phyloP scores from a whole-genome alignment of 2,888 invertebrate species.

The Cacoxenus indagator region DNA sequence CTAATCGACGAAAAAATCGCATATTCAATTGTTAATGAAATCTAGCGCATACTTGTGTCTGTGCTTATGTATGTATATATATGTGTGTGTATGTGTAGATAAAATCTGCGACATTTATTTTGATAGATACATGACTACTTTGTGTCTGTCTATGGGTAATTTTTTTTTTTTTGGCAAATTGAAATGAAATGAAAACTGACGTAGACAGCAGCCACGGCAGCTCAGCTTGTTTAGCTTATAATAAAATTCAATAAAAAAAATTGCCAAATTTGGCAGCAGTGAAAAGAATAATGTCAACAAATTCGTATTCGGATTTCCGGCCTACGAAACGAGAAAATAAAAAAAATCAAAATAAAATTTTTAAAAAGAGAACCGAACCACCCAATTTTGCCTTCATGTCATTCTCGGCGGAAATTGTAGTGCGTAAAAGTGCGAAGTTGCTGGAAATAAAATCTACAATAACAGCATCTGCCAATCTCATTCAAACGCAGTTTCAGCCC shows the following conservation, averaged over 20 bases:
- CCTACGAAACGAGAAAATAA: constrained; percentile 23
- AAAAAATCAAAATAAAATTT: constrained; percentile 33
- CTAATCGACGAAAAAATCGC: constrained; percentile 29
- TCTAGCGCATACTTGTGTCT: background rate
- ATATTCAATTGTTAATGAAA: constrained; percentile 35
- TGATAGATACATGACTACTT: background rate
- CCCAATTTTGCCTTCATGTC: background rate
- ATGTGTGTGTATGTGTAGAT: constrained; percentile 27
- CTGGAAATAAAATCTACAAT: background rate
- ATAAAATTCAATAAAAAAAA: constrained; percentile 35
- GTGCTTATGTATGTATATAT: constrained; percentile 9
- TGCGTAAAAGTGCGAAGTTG: background rate
- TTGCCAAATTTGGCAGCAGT: constrained; percentile 56
- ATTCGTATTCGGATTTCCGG: constrained; percentile 51
- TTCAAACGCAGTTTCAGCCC: constrained; percentile 2
- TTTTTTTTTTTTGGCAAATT: constrained; percentile 38
- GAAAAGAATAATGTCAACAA: constrained; percentile 51
- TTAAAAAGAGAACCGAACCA: constrained; percentile 12
- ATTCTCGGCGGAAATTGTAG: background rate
- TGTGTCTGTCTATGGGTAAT: background rate
- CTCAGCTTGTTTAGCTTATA: background rate
- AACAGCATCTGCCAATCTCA: background rate
- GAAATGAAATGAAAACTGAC: constrained; percentile 43
- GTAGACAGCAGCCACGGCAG: constrained; percentile 25
- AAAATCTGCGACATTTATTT: constrained; percentile 29